phyloP scores from a whole-genome alignment of 2,888 invertebrate genomes.

The Lissocephala sabroskyi region DNA sequence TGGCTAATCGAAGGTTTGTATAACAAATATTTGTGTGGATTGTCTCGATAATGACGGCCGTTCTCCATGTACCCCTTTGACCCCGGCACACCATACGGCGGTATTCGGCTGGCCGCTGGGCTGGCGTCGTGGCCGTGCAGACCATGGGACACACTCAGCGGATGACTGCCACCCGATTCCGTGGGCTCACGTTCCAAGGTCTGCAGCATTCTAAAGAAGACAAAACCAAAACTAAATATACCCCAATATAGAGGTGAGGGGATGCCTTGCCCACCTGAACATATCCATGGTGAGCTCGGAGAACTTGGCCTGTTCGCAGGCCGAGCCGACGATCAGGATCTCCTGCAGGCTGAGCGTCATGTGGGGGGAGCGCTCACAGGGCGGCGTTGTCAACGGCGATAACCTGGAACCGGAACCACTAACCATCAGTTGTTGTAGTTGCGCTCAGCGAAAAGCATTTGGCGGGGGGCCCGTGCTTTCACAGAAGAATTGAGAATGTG shows the following conservation, averaged over 20 bases:
- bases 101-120: slow-evolving; percentile 73
- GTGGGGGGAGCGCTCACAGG: slow-evolving; percentile 88
- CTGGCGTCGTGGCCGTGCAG: slow-evolving; percentile 73
- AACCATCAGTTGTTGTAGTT: slow-evolving; percentile 70
- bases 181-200: slow-evolving; percentile 93
- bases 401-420: slow-evolving; percentile 78
- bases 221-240: too few relatives aligned
- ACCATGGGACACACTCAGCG: slow-evolving; percentile 72
- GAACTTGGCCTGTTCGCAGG: slow-evolving; percentile 95
- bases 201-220: slow-evolving; percentile 85
- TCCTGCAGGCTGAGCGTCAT: slow-evolving; percentile 93
- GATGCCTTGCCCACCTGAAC: slow-evolving; percentile 76
- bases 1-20: slow-evolving; percentile 96
- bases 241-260: too few relatives aligned
- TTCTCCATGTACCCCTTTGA: slow-evolving; percentile 79
- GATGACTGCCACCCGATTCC: slow-evolving; percentile 85
- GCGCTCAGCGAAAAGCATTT: slow-evolving; percentile 69
- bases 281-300: slow-evolving; percentile 98
- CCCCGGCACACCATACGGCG: slow-evolving; percentile 74
- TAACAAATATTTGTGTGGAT: slow-evolving; percentile 96
- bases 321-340: slow-evolving; percentile 94
- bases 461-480: slow-evolving; percentile 74
- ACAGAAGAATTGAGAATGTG: slow-evolving; percentile 72
- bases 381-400: slow-evolving; percentile 87
- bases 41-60: slow-evolving; percentile 84